Evolutionary conservation across 2,113 vertebrate species (phyloP).

Genomic region (Panurus biarmicus): DNA sequence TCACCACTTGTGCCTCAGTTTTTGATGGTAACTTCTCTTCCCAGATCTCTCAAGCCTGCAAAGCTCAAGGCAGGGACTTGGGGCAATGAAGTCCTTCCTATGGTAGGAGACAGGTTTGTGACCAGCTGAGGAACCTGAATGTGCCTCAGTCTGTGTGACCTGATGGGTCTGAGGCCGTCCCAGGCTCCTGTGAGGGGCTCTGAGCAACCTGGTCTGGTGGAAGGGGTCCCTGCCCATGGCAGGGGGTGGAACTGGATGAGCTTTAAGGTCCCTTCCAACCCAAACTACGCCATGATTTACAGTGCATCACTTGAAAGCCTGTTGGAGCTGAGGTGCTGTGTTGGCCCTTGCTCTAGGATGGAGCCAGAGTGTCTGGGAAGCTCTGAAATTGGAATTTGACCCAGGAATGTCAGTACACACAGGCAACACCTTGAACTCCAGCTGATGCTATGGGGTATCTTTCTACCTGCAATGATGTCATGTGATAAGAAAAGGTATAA

Average conservation of each 20-base stretch:
- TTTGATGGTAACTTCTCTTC: neutral
- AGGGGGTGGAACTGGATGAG: fast-evolving
- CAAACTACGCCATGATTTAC: neutral
- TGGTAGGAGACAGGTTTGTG: neutral
- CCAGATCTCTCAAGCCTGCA: neutral
- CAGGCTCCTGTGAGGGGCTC: neutral
- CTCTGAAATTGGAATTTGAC: neutral
- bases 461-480: neutral
- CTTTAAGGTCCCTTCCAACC: neutral
- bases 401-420: fast-evolving
- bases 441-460: fast-evolving
- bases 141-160: fast-evolving
- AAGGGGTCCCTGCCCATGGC: neutral
- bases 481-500: neutral
- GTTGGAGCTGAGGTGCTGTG: neutral
- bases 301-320: neutral
- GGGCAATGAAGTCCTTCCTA: neutral
- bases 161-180: neutral
- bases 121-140: neutral
- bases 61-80: neutral
- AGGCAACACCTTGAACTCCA: neutral
- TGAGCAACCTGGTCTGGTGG: neutral
- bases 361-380: neutral
- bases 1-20: neutral
- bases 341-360: neutral